Conservation (phyloP, 2,888 invertebrate genomes). For the Xylocampa areola region DNA sequence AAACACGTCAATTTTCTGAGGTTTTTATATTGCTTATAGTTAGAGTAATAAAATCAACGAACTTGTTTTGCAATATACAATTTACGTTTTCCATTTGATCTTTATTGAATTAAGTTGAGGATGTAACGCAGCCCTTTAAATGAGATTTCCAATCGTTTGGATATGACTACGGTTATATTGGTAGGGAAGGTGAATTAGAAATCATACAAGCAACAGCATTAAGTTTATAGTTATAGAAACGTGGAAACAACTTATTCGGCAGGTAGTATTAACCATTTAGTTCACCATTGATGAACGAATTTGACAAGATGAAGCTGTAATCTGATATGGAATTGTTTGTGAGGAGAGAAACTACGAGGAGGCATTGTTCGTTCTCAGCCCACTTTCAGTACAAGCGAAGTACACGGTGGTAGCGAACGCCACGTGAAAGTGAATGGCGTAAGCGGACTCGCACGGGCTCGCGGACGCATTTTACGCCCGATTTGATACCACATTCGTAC, state of each 20-base stretch:
- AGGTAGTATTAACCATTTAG: slow-evolving; percentile 2
- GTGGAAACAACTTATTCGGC: neutral
- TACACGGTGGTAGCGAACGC: slow-evolving; percentile 66
- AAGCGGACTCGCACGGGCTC: slow-evolving; percentile 70
- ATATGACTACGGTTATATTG: neutral
- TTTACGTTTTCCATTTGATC: neutral
- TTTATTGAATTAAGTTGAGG: neutral
- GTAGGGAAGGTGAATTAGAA: too few relatives aligned
- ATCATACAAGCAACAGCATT: neutral
- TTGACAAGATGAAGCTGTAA: slow-evolving; percentile 64
- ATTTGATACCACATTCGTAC: slow-evolving; percentile 78
- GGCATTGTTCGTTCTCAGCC: slow-evolving; percentile 83
- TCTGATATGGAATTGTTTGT: slow-evolving; percentile 77
- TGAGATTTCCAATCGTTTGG: neutral
- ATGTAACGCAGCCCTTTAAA: neutral
- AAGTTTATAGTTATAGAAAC: neutral
- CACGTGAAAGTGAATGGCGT: slow-evolving; percentile 88
- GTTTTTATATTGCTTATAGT: slow-evolving; percentile 14
- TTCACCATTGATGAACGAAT: slow-evolving; percentile 23
- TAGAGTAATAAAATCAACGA: slow-evolving; percentile 4
- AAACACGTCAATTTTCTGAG: slow-evolving; percentile 29
- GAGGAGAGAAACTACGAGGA: slow-evolving; percentile 83
- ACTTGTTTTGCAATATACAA: neutral
- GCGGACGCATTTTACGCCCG: slow-evolving; percentile 80
- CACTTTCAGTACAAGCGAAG: slow-evolving; percentile 80